Conservation (phyloP, 2,888 invertebrate species). For the Arge pagana region DNA sequence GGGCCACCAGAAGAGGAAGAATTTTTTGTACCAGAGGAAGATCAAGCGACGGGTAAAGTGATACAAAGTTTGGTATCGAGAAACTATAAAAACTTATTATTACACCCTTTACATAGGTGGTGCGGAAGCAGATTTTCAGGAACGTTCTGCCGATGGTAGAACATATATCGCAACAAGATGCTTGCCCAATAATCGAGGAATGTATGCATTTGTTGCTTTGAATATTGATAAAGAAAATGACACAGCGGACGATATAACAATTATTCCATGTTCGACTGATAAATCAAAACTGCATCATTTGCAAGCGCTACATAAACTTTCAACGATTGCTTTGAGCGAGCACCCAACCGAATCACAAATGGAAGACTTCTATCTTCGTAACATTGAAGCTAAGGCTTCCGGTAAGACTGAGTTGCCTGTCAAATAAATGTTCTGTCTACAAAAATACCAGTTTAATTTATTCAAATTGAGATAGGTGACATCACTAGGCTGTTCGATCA, state of each 20-base stretch:
- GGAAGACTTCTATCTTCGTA: conserved; percentile 36
- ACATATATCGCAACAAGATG: conserved; percentile 60
- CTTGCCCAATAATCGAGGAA: conserved; percentile 57
- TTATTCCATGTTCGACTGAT: conserved; percentile 31
- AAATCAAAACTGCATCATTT: conserved; percentile 31
- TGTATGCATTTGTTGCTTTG: conserved; percentile 59
- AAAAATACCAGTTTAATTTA: conserved; percentile 43
- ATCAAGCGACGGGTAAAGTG: conserved; percentile 27
- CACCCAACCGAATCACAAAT: conserved; percentile 33
- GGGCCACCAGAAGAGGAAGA: conserved; percentile 40
- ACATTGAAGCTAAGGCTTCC: conserved; percentile 34
- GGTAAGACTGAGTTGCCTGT: conserved; percentile 20
- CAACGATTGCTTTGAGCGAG: conserved; percentile 20
- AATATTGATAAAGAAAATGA: conserved; percentile 55
- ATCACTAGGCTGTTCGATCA: conserved; percentile 31
- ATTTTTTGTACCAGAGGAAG: conserved; percentile 27
- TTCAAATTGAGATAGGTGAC: conserved; percentile 47
- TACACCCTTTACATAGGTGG: conserved; percentile 21
- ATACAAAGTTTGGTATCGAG: neutral
- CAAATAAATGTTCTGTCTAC: conserved; percentile 36
- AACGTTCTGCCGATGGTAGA: conserved; percentile 50
- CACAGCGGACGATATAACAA: conserved; percentile 51
- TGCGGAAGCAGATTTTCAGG: conserved; percentile 36
- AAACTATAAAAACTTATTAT: neutral
- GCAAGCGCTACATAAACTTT: conserved; percentile 29